These are phyloP conservation scores for Drosophila greeni DNA, from an alignment of 2,888 invertebrate genomes.

Conservation along the genomic window DNA sequence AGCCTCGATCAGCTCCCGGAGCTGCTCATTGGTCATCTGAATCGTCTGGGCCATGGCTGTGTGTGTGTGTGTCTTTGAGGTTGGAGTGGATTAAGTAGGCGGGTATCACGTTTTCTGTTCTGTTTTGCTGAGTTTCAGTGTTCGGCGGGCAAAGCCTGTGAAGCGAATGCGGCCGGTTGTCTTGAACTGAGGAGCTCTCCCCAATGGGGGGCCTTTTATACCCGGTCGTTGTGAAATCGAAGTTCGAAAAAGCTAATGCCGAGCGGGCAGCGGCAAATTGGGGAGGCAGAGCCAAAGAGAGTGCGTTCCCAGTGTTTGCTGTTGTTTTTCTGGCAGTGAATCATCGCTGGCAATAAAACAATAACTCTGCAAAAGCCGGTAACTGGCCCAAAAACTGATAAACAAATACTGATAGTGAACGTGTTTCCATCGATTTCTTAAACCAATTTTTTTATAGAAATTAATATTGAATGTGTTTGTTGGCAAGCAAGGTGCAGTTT, in stretches of 20 bases:
- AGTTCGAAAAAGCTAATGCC: constrained; percentile 47
- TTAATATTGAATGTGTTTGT: neutral
- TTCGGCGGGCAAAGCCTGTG: constrained; percentile 61
- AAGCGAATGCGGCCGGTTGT: constrained; percentile 62
- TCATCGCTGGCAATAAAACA: constrained; percentile 9
- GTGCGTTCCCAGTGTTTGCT: constrained; percentile 18
- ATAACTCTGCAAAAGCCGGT: constrained; percentile 16
- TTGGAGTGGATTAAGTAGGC: constrained; percentile 10
- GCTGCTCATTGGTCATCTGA: constrained; percentile 70
- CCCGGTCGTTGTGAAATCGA: constrained; percentile 52
- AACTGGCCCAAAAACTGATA: constrained; percentile 7
- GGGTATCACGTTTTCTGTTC: constrained; percentile 13
- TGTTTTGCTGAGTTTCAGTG: constrained; percentile 8
- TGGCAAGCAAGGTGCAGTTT: neutral
- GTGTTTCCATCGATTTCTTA: neutral
- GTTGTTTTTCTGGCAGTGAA: neutral
- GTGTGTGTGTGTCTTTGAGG: constrained; percentile 3
- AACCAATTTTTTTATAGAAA: neutral
- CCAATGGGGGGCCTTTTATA: constrained; percentile 42
- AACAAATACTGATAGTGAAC: constrained; percentile 12
- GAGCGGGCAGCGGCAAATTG: constrained; percentile 2
- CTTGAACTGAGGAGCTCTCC: constrained; percentile 46
- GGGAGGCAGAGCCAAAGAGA: constrained; percentile 1
- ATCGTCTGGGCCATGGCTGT: constrained; percentile 60
- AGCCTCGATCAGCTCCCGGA: constrained; percentile 71